Conservation (phyloP, 2,797 vertebrate genomes). For the Buceros bicornis region DNA sequence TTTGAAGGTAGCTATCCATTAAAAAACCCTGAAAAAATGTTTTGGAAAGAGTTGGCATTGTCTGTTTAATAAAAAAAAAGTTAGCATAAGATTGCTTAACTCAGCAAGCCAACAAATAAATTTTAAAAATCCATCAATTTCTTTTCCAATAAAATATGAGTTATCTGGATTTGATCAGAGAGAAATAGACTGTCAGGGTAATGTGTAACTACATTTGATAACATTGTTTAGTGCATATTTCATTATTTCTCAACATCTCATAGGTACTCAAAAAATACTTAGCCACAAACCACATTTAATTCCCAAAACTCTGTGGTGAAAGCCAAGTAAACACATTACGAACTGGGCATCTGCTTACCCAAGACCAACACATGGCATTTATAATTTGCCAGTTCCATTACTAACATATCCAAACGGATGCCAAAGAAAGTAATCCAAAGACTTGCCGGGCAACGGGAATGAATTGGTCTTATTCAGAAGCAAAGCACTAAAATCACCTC, state of each 20-base stretch:
- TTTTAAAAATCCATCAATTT: background rate
- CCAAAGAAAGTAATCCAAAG: slow-evolving; percentile 42
- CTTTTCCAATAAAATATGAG: background rate
- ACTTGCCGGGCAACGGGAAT: background rate
- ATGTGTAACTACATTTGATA: background rate
- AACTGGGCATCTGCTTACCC: slow-evolving; percentile 39
- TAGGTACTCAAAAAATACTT: slow-evolving; percentile 20
- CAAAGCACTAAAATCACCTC: slow-evolving; percentile 26
- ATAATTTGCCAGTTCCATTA: slow-evolving; percentile 39
- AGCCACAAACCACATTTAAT: slow-evolving; percentile 38
- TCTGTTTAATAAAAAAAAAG: slow-evolving; percentile 24
- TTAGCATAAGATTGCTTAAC: slow-evolving; percentile 20
- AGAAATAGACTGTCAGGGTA: background rate
- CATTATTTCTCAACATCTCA: background rate
- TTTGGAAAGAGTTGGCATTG: slow-evolving; percentile 39
- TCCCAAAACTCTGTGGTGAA: slow-evolving; percentile 20
- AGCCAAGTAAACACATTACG: slow-evolving; percentile 40
- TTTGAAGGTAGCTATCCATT: slow-evolving; percentile 27
- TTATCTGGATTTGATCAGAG: slow-evolving; percentile 11
- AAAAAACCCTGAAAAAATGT: background rate
- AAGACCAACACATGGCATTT: slow-evolving; percentile 46
- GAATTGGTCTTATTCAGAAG: slow-evolving; percentile 27
- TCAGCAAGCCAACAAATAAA: slow-evolving; percentile 27
- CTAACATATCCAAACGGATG: slow-evolving; percentile 30
- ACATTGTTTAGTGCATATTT: background rate